phyloP scores from a whole-genome alignment of 1,140 invertebrate species.

The Leptopilina clavipes region DNA sequence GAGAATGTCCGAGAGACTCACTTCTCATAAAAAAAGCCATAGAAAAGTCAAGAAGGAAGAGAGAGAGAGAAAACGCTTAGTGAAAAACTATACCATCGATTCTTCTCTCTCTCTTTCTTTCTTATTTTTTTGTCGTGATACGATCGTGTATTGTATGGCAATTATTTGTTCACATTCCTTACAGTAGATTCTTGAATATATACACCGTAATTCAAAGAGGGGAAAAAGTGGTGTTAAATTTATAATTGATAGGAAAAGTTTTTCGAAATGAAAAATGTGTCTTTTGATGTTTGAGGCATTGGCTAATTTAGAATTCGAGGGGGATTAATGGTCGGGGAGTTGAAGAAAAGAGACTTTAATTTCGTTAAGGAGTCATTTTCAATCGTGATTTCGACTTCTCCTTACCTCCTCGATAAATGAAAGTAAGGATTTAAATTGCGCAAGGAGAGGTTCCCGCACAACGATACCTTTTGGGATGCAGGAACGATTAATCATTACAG shows the following conservation, averaged over 20 bases:
- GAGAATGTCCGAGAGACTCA: slow-evolving; percentile 17
- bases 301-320: neutral
- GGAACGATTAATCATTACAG: slow-evolving; percentile 67
- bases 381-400: slow-evolving; percentile 17
- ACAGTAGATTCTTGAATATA: neutral
- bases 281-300: neutral
- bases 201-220: too few species aligned
- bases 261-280: neutral
- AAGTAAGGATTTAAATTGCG: slow-evolving; percentile 36
- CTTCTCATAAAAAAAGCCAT: slow-evolving; percentile 27
- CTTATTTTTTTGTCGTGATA: neutral
- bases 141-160: neutral
- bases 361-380: slow-evolving; percentile 39
- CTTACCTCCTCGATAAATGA: neutral
- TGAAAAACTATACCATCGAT: neutral
- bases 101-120: neutral
- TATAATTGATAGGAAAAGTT: neutral
- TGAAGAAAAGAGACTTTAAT: slow-evolving; percentile 27
- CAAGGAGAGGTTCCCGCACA: slow-evolving; percentile 23
- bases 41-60: slow-evolving; percentile 16
- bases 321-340: slow-evolving; percentile 9
- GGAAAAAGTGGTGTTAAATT: too few species aligned
- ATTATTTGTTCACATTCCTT: neutral
- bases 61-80: neutral
- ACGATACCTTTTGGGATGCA: slow-evolving; percentile 51